Evolutionary conservation across 1,140 invertebrate genomes (phyloP).

Genomic region (Zaprionus vittiger): DNA sequence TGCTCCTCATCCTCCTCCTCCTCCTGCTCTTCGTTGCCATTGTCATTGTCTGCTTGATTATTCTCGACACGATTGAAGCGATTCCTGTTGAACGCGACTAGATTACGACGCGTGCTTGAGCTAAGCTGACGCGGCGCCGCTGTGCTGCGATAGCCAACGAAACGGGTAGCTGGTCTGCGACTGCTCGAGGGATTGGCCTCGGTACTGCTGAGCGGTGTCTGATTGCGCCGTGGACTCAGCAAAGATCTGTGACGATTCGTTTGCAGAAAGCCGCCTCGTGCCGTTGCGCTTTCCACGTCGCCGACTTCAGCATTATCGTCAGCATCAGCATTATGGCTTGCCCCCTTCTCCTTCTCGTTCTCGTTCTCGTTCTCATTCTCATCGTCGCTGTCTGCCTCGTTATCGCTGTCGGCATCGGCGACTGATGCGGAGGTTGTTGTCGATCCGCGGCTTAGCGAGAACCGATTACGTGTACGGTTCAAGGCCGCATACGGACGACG

Average conservation of each 20-base stretch:
- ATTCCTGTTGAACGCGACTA: constrained; percentile 63
- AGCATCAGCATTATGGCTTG: not conserved
- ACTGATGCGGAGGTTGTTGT: constrained; percentile 26
- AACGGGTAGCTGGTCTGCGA: constrained; percentile 16
- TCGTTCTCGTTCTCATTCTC: not conserved
- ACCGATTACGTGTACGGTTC: constrained; percentile 59
- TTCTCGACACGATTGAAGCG: constrained; percentile 48
- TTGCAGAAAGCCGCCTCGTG: constrained; percentile 54
- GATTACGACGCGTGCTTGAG: constrained; percentile 55
- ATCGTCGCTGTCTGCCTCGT: constrained; percentile 10
- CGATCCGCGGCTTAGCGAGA: constrained; percentile 26
- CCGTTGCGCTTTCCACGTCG: constrained; percentile 5
- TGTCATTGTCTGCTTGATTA: constrained; percentile 16
- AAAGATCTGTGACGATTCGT: constrained; percentile 63
- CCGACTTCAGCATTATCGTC: not conserved
- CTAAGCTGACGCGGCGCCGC: constrained; percentile 33
- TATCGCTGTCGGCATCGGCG: constrained; percentile 11
- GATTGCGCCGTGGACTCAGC: constrained; percentile 3
- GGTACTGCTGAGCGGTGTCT: not conserved
- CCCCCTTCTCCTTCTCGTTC: not conserved
- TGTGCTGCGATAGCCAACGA: constrained; percentile 38
- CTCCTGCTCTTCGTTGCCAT: constrained; percentile 30
- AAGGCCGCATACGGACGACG: constrained; percentile 57
- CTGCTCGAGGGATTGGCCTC: constrained; percentile 7
- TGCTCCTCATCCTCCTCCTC: constrained; percentile 39